phyloP scores from a whole-genome alignment of 2,888 invertebrate species.

The Lycophotia porphyrea region DNA sequence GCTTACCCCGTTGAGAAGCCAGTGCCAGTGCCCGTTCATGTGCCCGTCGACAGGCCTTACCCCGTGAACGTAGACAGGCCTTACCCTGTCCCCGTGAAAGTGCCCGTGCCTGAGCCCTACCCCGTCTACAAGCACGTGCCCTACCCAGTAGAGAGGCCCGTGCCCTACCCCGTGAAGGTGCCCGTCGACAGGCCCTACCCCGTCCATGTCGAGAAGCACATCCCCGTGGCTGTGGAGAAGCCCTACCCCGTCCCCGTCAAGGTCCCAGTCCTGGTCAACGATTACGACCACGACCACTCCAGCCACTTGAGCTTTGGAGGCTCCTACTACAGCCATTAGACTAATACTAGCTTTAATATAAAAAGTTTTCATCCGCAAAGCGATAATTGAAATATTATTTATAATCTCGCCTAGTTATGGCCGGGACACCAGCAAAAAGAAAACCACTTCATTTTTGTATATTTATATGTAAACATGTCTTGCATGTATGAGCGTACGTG shows the following conservation, averaged over 20 bases:
- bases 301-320: constrained; percentile 75
- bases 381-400: constrained; percentile 78
- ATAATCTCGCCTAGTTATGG: constrained; percentile 83
- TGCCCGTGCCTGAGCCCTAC: constrained; percentile 90
- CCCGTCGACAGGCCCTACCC: constrained; percentile 92
- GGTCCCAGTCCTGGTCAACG: constrained; percentile 83
- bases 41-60: constrained; percentile 91
- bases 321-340: constrained; percentile 84
- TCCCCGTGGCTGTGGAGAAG: constrained; percentile 88
- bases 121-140: constrained; percentile 93
- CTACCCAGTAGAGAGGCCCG: constrained; percentile 90
- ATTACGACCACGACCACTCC: constrained; percentile 68
- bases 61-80: constrained; percentile 89
- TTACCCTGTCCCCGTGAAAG: constrained; percentile 89
- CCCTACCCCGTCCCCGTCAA: constrained; percentile 90
- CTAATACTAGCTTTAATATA: constrained; percentile 76
- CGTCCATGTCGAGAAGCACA: constrained; percentile 88
- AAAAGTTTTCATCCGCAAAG: constrained; percentile 76
- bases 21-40: constrained; percentile 91
- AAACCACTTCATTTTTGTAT: constrained; percentile 83
- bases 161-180: constrained; percentile 92
- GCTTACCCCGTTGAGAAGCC: constrained; percentile 92
- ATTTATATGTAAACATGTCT: constrained; percentile 85
- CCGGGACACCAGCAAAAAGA: constrained; percentile 86
- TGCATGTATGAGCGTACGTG: constrained; percentile 86